Percentiles rank a stretch among this genome's conserved stretches.
These are phyloP conservation scores for Pavo muticus DNA, from an alignment of 2,113 vertebrate species.

Conservation along the genomic window DNA sequence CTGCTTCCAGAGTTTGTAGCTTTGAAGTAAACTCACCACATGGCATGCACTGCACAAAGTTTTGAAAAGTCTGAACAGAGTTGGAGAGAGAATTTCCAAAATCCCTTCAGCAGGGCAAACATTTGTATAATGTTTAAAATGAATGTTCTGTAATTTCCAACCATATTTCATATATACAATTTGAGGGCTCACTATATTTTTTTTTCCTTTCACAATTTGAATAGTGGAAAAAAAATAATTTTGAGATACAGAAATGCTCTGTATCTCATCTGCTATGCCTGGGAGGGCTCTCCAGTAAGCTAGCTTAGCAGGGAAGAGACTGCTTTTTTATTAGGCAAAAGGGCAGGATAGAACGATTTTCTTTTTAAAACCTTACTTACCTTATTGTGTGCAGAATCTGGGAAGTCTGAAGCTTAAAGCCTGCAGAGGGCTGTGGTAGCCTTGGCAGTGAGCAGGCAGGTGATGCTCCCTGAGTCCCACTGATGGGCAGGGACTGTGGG, in stretches of 20 bases:
- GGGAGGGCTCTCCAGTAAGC: neutral
- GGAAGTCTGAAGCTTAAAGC: neutral
- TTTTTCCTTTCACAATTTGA: neutral
- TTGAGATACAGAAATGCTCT: accelerated
- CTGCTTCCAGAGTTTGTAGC: neutral
- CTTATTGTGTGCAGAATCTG: accelerated
- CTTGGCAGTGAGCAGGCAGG: neutral
- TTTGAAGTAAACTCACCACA: neutral
- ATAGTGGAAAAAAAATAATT: neutral
- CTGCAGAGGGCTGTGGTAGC: neutral
- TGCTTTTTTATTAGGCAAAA: neutral
- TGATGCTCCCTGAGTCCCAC: neutral
- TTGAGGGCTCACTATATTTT: accelerated
- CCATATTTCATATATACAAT: neutral
- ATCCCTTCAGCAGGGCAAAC: neutral
- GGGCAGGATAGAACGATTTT: neutral
- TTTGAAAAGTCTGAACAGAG: neutral
- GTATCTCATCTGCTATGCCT: neutral
- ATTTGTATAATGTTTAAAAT: neutral
- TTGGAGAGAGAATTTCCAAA: neutral
- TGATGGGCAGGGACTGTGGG: neutral
- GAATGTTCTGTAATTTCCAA: neutral
- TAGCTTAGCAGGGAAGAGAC: neutral
- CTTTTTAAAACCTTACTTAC: neutral
- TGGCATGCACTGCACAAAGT: neutral